phyloP scores from a whole-genome alignment of 1,140 invertebrate species.

The Arion vulgaris region DNA sequence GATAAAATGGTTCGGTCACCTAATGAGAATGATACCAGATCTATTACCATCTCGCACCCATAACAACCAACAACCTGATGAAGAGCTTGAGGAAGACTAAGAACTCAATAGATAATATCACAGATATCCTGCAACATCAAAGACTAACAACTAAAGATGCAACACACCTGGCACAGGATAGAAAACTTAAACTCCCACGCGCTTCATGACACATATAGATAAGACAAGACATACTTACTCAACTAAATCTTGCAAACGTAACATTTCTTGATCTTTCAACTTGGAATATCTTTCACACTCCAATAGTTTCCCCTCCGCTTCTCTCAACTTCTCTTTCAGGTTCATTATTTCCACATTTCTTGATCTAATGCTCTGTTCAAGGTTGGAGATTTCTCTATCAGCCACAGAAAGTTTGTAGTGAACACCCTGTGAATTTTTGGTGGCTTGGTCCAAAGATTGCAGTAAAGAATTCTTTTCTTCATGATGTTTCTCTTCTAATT shows the following conservation, averaged over 20 bases:
- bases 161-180: too few relatives aligned
- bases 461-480: constrained; percentile 52
- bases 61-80: too few relatives aligned
- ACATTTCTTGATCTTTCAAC: constrained; percentile 24
- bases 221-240: constrained; percentile 48
- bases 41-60: too few relatives aligned
- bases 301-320: background rate
- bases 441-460: constrained; percentile 54
- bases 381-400: constrained; percentile 60
- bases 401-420: constrained; percentile 52
- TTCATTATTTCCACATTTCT: constrained; percentile 57
- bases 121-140: too few relatives aligned
- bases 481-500: constrained; percentile 55
- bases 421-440: constrained; percentile 51
- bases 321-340: constrained; percentile 50
- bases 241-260: constrained; percentile 21
- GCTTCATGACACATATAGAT: too few relatives aligned
- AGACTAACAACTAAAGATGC: too few relatives aligned
- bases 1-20: too few relatives aligned
- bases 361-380: constrained; percentile 54
- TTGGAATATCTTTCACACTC: constrained; percentile 1
- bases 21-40: too few relatives aligned
- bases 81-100: too few relatives aligned
- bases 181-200: too few relatives aligned
- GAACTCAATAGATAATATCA: too few relatives aligned